Evolutionary conservation across 1,140 invertebrate genomes (phyloP).

Genomic region (Trichogramma pretiosum): DNA sequence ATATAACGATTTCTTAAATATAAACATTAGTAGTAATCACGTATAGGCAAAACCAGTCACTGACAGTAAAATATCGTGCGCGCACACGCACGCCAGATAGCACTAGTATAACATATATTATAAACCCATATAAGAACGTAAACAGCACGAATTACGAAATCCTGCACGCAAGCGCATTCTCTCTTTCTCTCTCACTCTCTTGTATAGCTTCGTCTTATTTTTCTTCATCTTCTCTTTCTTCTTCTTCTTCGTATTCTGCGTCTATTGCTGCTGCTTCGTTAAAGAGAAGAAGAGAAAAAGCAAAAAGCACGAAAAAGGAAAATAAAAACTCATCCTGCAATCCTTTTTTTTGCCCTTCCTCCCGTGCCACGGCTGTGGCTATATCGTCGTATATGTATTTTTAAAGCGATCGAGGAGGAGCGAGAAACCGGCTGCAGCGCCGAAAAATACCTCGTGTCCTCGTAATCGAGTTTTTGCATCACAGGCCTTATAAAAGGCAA

Average conservation of each 20-base stretch:
- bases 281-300: background rate
- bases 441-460: slow-evolving; percentile 9
- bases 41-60: no score
- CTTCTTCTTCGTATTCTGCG: background rate
- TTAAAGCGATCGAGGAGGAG: background rate
- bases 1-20: no score
- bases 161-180: background rate
- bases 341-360: no score
- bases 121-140: slow-evolving; percentile 7
- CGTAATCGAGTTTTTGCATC: slow-evolving; percentile 21
- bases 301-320: background rate
- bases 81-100: no score
- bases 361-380: no score
- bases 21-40: no score
- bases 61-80: no score
- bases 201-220: background rate
- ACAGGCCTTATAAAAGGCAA: background rate
- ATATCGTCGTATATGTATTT: no score
- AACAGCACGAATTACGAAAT: slow-evolving; percentile 18
- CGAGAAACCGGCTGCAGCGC: background rate
- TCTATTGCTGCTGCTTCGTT: background rate
- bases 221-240: background rate
- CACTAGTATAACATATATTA: no score
- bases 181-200: background rate
- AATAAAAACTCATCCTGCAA: no score